phyloP scores from a whole-genome alignment of 2,113 vertebrate genomes.

The Hymenochirus boettgeri region DNA sequence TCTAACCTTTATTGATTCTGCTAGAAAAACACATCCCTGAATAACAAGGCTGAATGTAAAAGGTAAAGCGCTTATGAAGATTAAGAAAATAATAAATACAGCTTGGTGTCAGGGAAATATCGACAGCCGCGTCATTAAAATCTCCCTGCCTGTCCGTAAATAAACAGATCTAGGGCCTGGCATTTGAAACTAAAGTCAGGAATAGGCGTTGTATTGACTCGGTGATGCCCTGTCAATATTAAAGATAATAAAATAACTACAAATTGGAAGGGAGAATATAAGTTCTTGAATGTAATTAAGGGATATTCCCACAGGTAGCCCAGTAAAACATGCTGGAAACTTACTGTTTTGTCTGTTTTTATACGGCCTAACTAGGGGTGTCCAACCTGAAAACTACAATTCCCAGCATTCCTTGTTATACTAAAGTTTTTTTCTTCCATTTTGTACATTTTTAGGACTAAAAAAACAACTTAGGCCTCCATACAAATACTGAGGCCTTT shows the following conservation, averaged over 20 bases:
- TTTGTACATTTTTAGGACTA: too few relatives aligned
- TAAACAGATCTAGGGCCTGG: slow-evolving; percentile 57
- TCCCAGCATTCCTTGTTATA: too few relatives aligned
- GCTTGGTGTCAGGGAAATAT: slow-evolving; percentile 47
- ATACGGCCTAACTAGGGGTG: too few relatives aligned
- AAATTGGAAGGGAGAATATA: slow-evolving; percentile 47
- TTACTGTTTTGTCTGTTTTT: too few relatives aligned
- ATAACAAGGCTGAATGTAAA: not conserved
- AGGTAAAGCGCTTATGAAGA: slow-evolving; percentile 43
- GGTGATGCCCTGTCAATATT: slow-evolving; percentile 55
- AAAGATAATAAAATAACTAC: slow-evolving; percentile 62
- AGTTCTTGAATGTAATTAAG: slow-evolving; percentile 6
- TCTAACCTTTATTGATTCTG: slow-evolving; percentile 39
- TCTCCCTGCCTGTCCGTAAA: slow-evolving; percentile 55
- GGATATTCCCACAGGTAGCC: not conserved
- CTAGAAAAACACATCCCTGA: slow-evolving; percentile 28
- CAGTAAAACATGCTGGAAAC: too few relatives aligned
- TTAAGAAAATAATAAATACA: slow-evolving; percentile 50
- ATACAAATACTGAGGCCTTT: too few relatives aligned
- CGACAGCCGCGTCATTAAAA: slow-evolving; percentile 58
- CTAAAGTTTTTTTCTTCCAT: too few relatives aligned
- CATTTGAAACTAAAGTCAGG: slow-evolving; percentile 54
- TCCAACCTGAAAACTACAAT: too few relatives aligned
- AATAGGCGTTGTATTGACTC: slow-evolving; percentile 62
- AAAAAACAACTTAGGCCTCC: too few relatives aligned